Conservation (phyloP, 2,888 invertebrate genomes). For the Heterodera filipjevi region DNA sequence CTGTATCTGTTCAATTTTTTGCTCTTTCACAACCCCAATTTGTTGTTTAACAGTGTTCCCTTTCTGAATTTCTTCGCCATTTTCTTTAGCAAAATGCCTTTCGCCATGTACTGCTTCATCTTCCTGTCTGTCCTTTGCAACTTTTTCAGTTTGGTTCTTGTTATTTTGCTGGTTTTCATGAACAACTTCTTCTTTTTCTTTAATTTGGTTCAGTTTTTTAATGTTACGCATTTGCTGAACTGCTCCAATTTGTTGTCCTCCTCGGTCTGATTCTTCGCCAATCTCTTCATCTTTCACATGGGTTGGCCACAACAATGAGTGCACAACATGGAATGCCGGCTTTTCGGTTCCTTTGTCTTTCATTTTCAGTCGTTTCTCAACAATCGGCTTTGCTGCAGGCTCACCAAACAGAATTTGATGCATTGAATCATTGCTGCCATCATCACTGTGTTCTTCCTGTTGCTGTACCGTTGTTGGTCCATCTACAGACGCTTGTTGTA, state of each 20-base stretch:
- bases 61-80: too few relatives aligned
- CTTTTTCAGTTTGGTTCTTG: too few relatives aligned
- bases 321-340: not conserved
- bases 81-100: too few relatives aligned
- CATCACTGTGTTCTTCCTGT: not conserved
- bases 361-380: not conserved
- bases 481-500: not conserved
- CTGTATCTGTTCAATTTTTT: too few relatives aligned
- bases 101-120: too few relatives aligned
- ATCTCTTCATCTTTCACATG: not conserved
- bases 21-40: too few relatives aligned
- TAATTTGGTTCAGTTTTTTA: not conserved
- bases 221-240: not conserved
- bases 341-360: not conserved
- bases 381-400: not conserved
- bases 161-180: not conserved
- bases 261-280: not conserved
- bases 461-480: not conserved
- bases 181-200: not conserved
- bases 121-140: too few relatives aligned
- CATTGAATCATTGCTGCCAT: constrained; percentile 10
- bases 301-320: not conserved
- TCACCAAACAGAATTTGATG: constrained; percentile 28
- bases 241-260: not conserved
- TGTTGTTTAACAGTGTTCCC: too few relatives aligned